These are phyloP conservation scores for Meloidogyne exigua DNA, from an alignment of 1,140 invertebrate species.

Conservation along the genomic window DNA sequence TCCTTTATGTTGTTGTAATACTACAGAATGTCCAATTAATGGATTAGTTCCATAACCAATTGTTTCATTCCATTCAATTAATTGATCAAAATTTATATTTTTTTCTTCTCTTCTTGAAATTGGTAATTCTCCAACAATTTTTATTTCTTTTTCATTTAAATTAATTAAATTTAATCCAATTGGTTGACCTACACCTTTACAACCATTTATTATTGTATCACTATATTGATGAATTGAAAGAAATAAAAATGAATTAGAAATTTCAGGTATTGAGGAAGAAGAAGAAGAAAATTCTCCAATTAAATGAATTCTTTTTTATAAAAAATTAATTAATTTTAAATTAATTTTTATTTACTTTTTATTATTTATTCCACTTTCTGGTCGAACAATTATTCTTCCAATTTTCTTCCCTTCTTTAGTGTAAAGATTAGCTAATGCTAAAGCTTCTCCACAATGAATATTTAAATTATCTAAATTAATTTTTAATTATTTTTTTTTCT, in stretches of 20 bases:
- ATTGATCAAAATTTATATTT: conserved; percentile 7
- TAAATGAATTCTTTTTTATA: conserved; percentile 12
- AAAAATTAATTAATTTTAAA: neutral
- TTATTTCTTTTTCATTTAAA: conserved; percentile 11
- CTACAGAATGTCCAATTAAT: conserved; percentile 34
- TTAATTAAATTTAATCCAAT: conserved; percentile 17
- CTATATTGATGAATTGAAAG: conserved; percentile 33
- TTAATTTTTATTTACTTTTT: neutral
- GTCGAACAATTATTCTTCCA: conserved; percentile 20
- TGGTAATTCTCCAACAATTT: neutral
- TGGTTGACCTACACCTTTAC: conserved; percentile 13
- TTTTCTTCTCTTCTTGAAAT: neutral
- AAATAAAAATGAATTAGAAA: neutral
- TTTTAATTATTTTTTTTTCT: too few species aligned
- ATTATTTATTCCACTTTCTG: conserved; percentile 14
- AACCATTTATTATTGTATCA: conserved; percentile 30
- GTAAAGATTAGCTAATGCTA: conserved; percentile 31
- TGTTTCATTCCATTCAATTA: conserved; percentile 22
- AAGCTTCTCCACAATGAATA: conserved; percentile 25
- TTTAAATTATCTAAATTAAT: too few species aligned
- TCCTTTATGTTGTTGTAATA: conserved; percentile 10
- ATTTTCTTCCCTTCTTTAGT: conserved; percentile 16
- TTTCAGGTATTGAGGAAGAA: neutral
- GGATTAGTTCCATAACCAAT: conserved; percentile 33
- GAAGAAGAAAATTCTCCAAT: conserved; percentile 14